Evolutionary conservation across 1,140 invertebrate genomes (phyloP).

Genomic region (Pseudomyrmex cubaensis): DNA sequence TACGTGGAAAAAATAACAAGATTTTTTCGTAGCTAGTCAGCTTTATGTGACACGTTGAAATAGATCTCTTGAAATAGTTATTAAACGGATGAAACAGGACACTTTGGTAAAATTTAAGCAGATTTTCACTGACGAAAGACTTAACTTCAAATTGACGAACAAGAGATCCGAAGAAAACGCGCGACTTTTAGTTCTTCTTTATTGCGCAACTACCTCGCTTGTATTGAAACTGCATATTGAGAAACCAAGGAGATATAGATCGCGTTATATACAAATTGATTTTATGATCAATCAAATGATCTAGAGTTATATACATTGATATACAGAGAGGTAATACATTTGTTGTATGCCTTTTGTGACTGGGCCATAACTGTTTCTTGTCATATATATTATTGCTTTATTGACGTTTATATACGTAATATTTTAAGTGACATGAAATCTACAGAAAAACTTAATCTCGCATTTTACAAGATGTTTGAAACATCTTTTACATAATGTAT

Average conservation of each 20-base stretch:
- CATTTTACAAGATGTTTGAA: conserved; percentile 5
- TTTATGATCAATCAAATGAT: background rate
- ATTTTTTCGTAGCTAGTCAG: conserved; percentile 17
- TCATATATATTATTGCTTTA: conserved; percentile 9
- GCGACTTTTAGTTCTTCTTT: background rate
- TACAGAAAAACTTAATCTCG: conserved; percentile 5
- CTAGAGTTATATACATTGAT: conserved; percentile 12
- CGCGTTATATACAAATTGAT: conserved; percentile 7
- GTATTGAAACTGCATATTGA: conserved; percentile 5
- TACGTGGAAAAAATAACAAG: conserved; percentile 12
- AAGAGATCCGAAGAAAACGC: conserved; percentile 1
- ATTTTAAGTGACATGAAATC: conserved; percentile 9
- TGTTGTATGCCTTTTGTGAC: conserved; percentile 7
- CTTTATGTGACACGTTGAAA: background rate
- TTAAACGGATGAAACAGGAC: too few relatives aligned
- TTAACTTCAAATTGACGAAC: background rate
- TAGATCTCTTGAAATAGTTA: too few relatives aligned
- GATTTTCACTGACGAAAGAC: background rate
- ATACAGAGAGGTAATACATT: conserved; percentile 20
- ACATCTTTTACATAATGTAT: conserved; percentile 34
- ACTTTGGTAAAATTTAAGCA: background rate
- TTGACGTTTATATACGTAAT: background rate
- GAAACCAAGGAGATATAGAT: conserved; percentile 1
- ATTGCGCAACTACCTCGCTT: background rate
- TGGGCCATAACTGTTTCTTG: background rate